Evolutionary conservation across 2,797 vertebrate genomes (phyloP), one percentile per base, ranked within the genome.

Genomic region (Argyrosomus regius): DNA sequence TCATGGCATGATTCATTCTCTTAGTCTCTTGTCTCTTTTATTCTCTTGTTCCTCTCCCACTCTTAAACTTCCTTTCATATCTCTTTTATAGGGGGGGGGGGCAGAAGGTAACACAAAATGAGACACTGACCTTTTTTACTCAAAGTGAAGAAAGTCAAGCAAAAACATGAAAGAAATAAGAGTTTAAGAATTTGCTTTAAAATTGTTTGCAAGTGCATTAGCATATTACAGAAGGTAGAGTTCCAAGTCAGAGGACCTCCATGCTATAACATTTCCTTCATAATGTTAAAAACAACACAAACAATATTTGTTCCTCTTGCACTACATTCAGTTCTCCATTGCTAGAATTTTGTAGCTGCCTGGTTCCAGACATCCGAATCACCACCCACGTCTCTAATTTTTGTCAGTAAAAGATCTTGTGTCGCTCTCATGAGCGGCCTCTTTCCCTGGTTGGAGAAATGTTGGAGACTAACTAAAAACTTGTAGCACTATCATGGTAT

Each of bases 1-100:
- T 90, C 86, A 14, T 58, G 59, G 68, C 63, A 68, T 94, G 89
- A 94, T 90, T 94, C 91, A 93, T 85, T 78, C 49, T 76, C 61
- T 77, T 57, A 20, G 12, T 81, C 69, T 75, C 31, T 77, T 63
- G 61, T 65, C 31, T 80, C 41, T 64, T 71, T 81, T 35, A 67
- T 76, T 76, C 60, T 73, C n/a, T 59, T 1, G 1, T 11, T 69
- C 24, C 35, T 65, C 53, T 46, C 70, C 71, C 75, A 26, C 48
- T 59, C 26, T 60, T 50, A 20, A 63, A 67, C 75, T 70, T 49
- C 14, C 11, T 58, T 53, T 31, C 28, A 22, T 56, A 31, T 31
- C 28, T 31, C 28, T 31, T 31, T 31, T 31, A 31, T 31, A 6
- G 18, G 50, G 16, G 49, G 59, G 45, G 41, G 46, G 48, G 49